Conservation (phyloP, 2,888 invertebrate species). For the Tinea semifulvella region DNA sequence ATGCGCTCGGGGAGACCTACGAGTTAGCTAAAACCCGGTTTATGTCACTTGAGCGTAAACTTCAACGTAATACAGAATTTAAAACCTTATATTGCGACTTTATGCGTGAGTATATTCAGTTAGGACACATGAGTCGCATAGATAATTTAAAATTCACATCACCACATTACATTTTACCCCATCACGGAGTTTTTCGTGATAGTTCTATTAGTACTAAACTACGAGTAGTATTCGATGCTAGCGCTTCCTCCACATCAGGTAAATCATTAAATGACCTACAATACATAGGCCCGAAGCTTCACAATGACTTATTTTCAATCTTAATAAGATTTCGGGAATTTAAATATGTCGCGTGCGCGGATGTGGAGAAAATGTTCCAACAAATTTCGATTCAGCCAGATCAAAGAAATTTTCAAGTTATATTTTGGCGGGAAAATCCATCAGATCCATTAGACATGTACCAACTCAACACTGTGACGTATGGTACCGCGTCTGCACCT, state of each 20-base stretch:
- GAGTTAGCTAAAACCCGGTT: constrained; percentile 18
- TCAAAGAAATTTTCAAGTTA: constrained; percentile 26
- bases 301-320: constrained; percentile 26
- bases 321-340: constrained; percentile 23
- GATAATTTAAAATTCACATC: constrained; percentile 5
- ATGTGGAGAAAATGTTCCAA: constrained; percentile 28
- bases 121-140: constrained; percentile 20
- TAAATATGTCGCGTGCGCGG: constrained; percentile 24
- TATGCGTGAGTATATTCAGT: constrained; percentile 15
- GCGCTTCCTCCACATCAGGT: constrained; percentile 17
- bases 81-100: constrained; percentile 20
- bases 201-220: constrained; percentile 19
- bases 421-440: constrained; percentile 27
- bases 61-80: constrained; percentile 15
- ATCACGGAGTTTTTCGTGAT: constrained; percentile 19
- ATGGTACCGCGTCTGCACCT: constrained; percentile 27
- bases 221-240: constrained; percentile 20
- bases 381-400: constrained; percentile 23
- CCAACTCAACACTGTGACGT: constrained; percentile 25
- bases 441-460: constrained; percentile 22
- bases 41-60: constrained; percentile 18
- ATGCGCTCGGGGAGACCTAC: constrained; percentile 20
- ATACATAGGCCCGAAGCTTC: constrained; percentile 22
- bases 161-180: constrained; percentile 20
- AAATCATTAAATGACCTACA: constrained; percentile 24